These are phyloP conservation scores for Cryptotis parvus DNA, from an alignment of 2,113 vertebrate genomes.

Conservation along the genomic window DNA sequence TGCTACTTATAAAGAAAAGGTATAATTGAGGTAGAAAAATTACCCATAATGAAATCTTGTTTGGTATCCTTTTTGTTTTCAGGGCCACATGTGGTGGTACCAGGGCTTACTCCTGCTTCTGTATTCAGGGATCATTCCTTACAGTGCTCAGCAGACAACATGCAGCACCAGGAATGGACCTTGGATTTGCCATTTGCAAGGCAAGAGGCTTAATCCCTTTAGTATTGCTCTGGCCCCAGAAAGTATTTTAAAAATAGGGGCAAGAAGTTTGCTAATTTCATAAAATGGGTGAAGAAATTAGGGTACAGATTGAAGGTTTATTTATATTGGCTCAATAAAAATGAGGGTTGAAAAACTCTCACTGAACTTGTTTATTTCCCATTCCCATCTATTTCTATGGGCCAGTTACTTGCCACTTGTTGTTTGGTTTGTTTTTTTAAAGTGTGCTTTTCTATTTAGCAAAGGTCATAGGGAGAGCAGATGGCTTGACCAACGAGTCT, in stretches of 20 bases:
- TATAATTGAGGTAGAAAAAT: not conserved
- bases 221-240: no score
- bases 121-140: no score
- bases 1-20: not conserved
- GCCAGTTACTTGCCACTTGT: not conserved
- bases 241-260: not conserved
- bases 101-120: no score
- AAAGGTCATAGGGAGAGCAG: not conserved
- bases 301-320: not conserved
- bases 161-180: no score
- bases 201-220: not conserved
- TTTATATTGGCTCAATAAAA: not conserved
- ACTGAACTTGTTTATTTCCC: not conserved
- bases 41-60: no score
- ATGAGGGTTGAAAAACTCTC: not conserved
- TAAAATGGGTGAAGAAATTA: slow-evolving; percentile 27
- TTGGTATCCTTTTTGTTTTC: no score
- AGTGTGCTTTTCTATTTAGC: not conserved
- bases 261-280: not conserved
- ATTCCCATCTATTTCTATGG: not conserved
- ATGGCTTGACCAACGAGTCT: not conserved
- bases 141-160: no score
- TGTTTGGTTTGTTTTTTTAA: not conserved
- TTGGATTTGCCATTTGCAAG: no score
- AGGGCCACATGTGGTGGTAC: no score